Base-by-base conservation (phyloP, 1,140 invertebrate species). In the Tachypleus tridentatus region DNA sequence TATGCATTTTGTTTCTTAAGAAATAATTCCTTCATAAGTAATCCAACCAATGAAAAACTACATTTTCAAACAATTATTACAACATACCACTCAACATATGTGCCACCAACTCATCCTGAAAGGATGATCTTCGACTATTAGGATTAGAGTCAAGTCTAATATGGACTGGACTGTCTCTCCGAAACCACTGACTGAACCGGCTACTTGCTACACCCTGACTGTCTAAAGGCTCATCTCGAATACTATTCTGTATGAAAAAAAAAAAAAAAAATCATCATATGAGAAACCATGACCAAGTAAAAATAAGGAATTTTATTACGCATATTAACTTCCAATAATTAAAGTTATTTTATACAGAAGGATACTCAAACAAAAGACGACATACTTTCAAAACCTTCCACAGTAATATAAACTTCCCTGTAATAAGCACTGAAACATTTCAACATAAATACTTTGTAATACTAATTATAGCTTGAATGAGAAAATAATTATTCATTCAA, bases 51-150 rank as follows among this genome's bases (percentile, higher is more conserved):
- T 29, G 29, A 29, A 29, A 29, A 29, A 29, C 29, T 29, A 29
- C 29, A 29, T 29, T 29, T 6, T 76, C 76, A 49, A 76, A 72
- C 57, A 29, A 58, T n/a, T 8, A 4, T 58, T 7, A 9, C 6
- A 4, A 58, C 68, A 77, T 75, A 80, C 85, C 84, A 71, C 85
- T 84, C 3, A 86, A 74, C 62, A 84, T 78, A 73, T 83, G 84
- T 63, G 83, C 82, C 63, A 85, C 69, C 6, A 83, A 72, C 64
- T 86, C 84, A 61, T 86, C 84, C 66, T 84, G 83, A 64, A 85
- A 74, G 3, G 84, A 85, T 10, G 82, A 81, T 57, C 83, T 76
- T 5, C 82, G 76, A 73, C 81, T 84, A 63, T 74, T 73, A 29
- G 72, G 69, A 47, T 65, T 63, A 68, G 74, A 77, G 56, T 71